These are phyloP conservation scores for Mechanitis messenoides DNA, from an alignment of 2,888 invertebrate species.

Conservation along the genomic window DNA sequence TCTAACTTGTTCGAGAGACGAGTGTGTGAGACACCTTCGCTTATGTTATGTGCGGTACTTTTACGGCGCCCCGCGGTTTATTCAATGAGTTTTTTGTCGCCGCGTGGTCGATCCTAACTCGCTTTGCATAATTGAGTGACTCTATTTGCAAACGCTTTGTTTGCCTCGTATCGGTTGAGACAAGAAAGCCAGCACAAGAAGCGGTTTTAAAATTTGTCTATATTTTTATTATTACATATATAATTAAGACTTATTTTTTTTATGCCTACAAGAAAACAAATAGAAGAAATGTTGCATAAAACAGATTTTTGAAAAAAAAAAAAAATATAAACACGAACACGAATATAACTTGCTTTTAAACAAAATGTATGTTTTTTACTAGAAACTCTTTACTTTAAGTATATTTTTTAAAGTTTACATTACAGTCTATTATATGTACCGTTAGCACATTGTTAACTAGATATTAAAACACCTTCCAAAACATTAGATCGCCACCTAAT, in stretches of 20 bases:
- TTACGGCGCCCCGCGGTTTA: constrained; percentile 23
- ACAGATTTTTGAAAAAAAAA: too few species aligned
- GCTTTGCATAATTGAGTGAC: constrained; percentile 32
- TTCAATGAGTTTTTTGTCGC: constrained; percentile 32
- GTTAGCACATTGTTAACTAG: too few species aligned
- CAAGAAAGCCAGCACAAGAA: background rate
- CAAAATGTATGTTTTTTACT: too few species aligned
- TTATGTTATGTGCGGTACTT: constrained; percentile 29
- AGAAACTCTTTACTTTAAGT: too few species aligned
- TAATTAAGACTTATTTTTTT: too few species aligned
- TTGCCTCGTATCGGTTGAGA: constrained; percentile 3
- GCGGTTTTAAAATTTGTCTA: background rate
- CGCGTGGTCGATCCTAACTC: constrained; percentile 20
- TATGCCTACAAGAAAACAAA: too few species aligned
- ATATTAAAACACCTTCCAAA: background rate
- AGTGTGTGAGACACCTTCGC: constrained; percentile 11
- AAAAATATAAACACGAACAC: too few species aligned
- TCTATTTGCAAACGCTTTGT: constrained; percentile 19
- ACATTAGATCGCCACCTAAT: background rate
- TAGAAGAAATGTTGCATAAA: too few species aligned
- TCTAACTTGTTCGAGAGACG: background rate
- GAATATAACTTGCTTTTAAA: too few species aligned
- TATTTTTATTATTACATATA: too few species aligned
- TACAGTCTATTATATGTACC: too few species aligned
- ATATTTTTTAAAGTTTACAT: too few species aligned